These are phyloP conservation scores for Drosophila cognata DNA, from an alignment of 2,888 invertebrate genomes.

Conservation along the genomic window DNA sequence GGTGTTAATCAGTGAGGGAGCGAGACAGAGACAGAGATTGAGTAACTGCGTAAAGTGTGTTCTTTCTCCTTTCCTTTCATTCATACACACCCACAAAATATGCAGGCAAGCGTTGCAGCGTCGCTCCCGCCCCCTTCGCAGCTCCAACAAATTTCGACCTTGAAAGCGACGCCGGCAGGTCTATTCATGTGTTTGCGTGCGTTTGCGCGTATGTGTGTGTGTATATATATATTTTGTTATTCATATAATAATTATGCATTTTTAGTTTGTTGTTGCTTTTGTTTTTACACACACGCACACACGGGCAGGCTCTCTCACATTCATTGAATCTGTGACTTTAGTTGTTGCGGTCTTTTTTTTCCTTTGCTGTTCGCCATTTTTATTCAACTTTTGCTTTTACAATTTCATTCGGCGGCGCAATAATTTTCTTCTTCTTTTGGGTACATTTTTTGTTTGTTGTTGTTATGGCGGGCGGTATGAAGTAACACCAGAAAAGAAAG, in stretches of 20 bases:
- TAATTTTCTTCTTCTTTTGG: slow-evolving; percentile 73
- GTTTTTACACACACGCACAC: slow-evolving; percentile 22
- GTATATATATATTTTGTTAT: slow-evolving; percentile 29
- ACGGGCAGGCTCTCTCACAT: slow-evolving; percentile 2
- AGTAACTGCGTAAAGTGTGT: slow-evolving; percentile 7
- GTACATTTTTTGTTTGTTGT: slow-evolving; percentile 43
- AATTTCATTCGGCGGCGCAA: slow-evolving; percentile 77
- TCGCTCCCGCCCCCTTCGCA: neutral
- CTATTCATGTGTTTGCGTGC: slow-evolving; percentile 19
- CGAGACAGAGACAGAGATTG: neutral
- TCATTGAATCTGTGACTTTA: slow-evolving; percentile 15
- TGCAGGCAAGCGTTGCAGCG: slow-evolving; percentile 24
- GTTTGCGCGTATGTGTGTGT: slow-evolving; percentile 1
- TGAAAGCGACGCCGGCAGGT: slow-evolving; percentile 48
- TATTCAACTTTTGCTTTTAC: slow-evolving; percentile 71
- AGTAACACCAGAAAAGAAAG: slow-evolving; percentile 54
- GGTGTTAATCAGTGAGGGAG: slow-evolving; percentile 8
- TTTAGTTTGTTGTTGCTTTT: slow-evolving; percentile 47
- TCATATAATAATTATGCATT: slow-evolving; percentile 58
- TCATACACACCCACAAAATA: slow-evolving; percentile 23
- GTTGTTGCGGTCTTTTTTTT: slow-evolving; percentile 30
- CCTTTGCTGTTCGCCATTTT: slow-evolving; percentile 63
- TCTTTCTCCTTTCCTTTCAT: slow-evolving; percentile 4
- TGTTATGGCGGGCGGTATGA: slow-evolving; percentile 53
- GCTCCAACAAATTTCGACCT: slow-evolving; percentile 44